Conservation (phyloP, 2,797 vertebrate species). For the Falco concolor region DNA sequence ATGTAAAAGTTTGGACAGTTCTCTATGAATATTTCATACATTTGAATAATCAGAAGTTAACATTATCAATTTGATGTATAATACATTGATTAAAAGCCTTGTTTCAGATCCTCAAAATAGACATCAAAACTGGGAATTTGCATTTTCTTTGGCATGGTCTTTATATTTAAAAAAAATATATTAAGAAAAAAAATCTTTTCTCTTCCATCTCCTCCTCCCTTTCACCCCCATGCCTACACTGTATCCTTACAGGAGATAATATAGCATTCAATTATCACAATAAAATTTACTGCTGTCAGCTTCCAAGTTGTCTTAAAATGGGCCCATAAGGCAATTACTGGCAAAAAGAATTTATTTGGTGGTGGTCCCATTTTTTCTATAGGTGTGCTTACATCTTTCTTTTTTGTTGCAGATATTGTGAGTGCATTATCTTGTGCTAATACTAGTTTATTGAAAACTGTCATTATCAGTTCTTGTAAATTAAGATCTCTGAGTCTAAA, state of each 20-base stretch:
- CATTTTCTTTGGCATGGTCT: constrained; percentile 74
- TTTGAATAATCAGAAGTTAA: constrained; percentile 92
- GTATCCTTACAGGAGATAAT: constrained; percentile 23
- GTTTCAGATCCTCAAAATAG: constrained; percentile 75
- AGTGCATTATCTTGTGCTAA: not conserved
- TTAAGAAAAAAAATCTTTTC: not conserved
- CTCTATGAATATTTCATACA: constrained; percentile 94
- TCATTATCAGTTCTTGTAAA: not conserved
- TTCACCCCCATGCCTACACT: not conserved
- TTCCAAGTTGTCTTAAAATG: constrained; percentile 19
- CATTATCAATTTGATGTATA: constrained; percentile 93
- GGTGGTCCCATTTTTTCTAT: not conserved
- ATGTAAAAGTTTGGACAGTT: constrained; percentile 89
- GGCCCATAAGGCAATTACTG: not conserved
- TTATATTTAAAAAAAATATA: constrained; percentile 14
- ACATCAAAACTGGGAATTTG: constrained; percentile 75
- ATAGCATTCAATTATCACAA: constrained; percentile 12
- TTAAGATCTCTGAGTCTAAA: not conserved
- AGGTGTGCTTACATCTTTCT: not conserved
- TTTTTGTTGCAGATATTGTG: not conserved
- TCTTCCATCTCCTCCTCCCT: not conserved
- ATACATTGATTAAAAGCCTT: constrained; percentile 85
- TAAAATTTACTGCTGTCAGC: not conserved
- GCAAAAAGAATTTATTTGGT: not conserved
- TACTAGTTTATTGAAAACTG: constrained; percentile 19